Evolutionary conservation across 1,140 invertebrate species (phyloP), one percentile per base, ranked within the genome.

Genomic region (Carposina sasakii): DNA sequence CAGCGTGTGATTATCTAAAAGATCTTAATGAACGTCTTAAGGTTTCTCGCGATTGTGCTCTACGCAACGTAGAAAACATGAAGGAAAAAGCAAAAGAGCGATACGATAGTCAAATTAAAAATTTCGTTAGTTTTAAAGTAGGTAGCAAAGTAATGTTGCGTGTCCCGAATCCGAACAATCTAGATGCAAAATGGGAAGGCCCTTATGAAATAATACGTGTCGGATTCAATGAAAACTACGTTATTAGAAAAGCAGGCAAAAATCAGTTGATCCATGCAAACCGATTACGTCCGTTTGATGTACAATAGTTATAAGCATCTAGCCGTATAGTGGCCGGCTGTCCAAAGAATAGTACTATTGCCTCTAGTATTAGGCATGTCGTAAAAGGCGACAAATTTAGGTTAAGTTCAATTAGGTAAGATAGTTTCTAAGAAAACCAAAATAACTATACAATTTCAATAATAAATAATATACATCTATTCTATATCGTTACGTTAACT

Each of bases 221-320:
- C 30, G 61, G 64, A 21, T 63, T 70, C 43, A 76, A 76, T 49
- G 58, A 76, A 48, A 66, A 68, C 43, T 68, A 68, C 46, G 1
- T 66, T 8, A 63, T 63, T 17, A 44, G 17, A 26, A 68, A 71
- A 47, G 56, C 54, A 0, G 48, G 48, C 13, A 51, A 26, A 42
- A 66, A 56, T 13, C 50, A 63, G 42, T 8, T 63, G 1, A 60
- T 66, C 0, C 65, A 68, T 40, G 62, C 55, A 9, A 63, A 66
- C 51, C 47, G 57, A 1, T 26, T 66, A 23, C 19, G 55, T 28
- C 63, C 57, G 36, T 56, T 10, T 39, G 12, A 33, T 37, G n/a
- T n/a, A n/a, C n/a, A n/a, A n/a, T n/a, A n/a, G n/a, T n/a, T n/a
- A n/a, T n/a, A n/a, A n/a, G n/a, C n/a, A n/a, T n/a, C n/a, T n/a